phyloP scores from a whole-genome alignment of 2,797 vertebrate species.

The Macropodus opercularis region DNA sequence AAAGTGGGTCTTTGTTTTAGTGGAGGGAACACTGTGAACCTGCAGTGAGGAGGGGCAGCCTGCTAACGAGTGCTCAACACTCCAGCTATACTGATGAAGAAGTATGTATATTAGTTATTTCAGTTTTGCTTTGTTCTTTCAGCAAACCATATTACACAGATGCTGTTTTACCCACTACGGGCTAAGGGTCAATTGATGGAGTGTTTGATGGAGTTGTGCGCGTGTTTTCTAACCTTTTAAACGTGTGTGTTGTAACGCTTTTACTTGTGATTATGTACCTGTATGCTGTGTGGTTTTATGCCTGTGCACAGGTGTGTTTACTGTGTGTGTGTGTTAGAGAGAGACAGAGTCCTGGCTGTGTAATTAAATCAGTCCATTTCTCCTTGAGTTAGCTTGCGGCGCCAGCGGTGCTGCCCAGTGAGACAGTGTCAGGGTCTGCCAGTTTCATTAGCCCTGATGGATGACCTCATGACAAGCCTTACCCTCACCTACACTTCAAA shows the following conservation, averaged over 20 bases:
- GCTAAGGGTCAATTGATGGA: slow-evolving; percentile 30
- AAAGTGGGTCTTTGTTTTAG: slow-evolving; percentile 78
- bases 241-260: slow-evolving; percentile 21
- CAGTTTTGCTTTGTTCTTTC: no score
- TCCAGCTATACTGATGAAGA: slow-evolving; percentile 2
- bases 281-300: slow-evolving; percentile 1
- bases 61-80: slow-evolving; percentile 42
- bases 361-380: slow-evolving; percentile 78
- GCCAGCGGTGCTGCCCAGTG: slow-evolving; percentile 74
- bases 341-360: slow-evolving; percentile 33
- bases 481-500: slow-evolving; percentile 72
- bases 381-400: slow-evolving; percentile 75
- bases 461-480: slow-evolving; percentile 78
- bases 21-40: slow-evolving; percentile 75
- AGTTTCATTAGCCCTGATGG: slow-evolving; percentile 81
- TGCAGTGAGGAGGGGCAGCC: slow-evolving; percentile 50
- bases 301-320: neutral
- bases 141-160: slow-evolving; percentile 18
- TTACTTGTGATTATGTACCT: slow-evolving; percentile 27
- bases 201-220: slow-evolving; percentile 18
- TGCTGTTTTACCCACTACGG: slow-evolving; percentile 23
- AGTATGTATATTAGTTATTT: neutral
- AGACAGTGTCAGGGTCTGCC: slow-evolving; percentile 73
- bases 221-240: slow-evolving; percentile 5
- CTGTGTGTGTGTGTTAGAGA: slow-evolving; percentile 14